Percentiles rank a stretch among this genome's conserved stretches.
Conservation (phyloP, 2,113 vertebrate genomes). For the Tringa solitaria region DNA sequence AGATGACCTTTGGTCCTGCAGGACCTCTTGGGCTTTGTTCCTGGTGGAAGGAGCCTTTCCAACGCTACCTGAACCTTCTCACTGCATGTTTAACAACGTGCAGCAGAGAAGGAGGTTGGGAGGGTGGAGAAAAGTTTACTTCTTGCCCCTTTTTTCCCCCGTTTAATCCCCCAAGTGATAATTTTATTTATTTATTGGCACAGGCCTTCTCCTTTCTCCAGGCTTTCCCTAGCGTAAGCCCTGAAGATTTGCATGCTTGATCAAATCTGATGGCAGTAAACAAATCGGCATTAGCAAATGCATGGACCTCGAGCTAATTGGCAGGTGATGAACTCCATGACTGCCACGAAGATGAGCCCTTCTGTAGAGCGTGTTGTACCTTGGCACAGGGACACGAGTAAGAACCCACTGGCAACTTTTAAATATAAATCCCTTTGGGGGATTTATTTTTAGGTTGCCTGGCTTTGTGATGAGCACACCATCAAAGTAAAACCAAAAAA, state of each 20-base stretch:
- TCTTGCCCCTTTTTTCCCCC: background rate
- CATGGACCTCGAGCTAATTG: conserved; percentile 1
- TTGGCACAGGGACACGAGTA: background rate
- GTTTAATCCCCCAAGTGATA: background rate
- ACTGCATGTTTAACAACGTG: accelerated
- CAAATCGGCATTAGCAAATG: background rate
- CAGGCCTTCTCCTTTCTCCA: background rate
- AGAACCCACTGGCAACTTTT: background rate
- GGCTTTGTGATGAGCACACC: background rate
- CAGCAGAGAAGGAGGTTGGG: background rate
- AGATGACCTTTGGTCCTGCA: background rate
- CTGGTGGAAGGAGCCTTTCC: background rate
- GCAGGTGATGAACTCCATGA: background rate
- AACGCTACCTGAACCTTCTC: background rate
- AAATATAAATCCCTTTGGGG: background rate
- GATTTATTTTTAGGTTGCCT: conserved; percentile 23
- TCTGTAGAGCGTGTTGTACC: background rate
- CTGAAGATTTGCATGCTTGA: background rate
- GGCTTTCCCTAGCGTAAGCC: background rate
- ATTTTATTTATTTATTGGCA: background rate
- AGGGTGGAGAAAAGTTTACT: background rate
- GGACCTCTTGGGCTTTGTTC: background rate
- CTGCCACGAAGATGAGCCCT: background rate
- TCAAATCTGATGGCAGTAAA: background rate
- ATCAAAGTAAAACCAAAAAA: conserved; percentile 1